phyloP scores from a whole-genome alignment of 2,113 vertebrate species.

The Erythrolamprus reginae region DNA sequence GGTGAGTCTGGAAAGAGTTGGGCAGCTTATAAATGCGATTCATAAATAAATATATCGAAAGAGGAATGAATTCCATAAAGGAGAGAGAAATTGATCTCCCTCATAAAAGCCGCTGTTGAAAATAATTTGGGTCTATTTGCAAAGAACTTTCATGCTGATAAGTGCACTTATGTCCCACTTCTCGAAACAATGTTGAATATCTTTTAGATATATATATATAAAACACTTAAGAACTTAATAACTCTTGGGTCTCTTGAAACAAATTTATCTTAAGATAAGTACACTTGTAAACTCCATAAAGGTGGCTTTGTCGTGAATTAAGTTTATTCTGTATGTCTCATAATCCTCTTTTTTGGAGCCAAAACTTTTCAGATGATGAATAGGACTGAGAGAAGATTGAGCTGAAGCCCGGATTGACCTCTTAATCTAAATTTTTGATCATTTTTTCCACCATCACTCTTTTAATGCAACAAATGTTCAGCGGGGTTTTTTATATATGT shows the following conservation, averaged over 20 bases:
- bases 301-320: not conserved
- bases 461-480: not conserved
- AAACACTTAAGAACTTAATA: not conserved
- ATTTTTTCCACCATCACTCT: not conserved
- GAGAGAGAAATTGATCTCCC: not conserved
- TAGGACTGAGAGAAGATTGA: not conserved
- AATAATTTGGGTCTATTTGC: not conserved
- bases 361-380: not conserved
- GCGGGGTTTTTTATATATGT: too few relatives aligned
- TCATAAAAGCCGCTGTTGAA: not conserved
- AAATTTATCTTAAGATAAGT: not conserved
- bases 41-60: not conserved
- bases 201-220: too few relatives aligned
- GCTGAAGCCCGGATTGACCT: not conserved
- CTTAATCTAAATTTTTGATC: not conserved
- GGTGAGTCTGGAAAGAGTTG: too few relatives aligned
- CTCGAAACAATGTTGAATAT: not conserved
- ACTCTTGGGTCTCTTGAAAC: not conserved
- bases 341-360: not conserved
- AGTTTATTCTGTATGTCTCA: not conserved
- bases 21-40: too few relatives aligned
- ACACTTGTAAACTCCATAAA: not conserved
- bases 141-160: not conserved
- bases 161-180: not conserved
- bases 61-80: not conserved